Evolutionary conservation across 2,888 invertebrate species (phyloP).

Genomic region (Drosophila greeni): DNA sequence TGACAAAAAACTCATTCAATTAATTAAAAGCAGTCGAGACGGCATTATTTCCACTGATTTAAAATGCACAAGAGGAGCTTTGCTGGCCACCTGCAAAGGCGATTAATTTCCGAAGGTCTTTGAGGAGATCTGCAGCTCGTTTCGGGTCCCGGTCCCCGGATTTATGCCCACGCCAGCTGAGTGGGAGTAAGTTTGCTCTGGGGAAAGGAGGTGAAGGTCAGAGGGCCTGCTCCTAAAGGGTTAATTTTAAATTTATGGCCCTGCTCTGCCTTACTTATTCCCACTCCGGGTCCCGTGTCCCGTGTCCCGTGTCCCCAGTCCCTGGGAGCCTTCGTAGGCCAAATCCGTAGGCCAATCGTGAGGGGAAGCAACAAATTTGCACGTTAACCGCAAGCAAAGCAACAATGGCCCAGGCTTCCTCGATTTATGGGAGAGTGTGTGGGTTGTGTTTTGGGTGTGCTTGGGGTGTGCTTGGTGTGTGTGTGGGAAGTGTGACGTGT

Average conservation of each 20-base stretch:
- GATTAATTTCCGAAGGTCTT: constrained; percentile 35
- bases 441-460: too few species aligned
- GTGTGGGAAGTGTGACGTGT: constrained; percentile 30
- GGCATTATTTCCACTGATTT: constrained; percentile 22
- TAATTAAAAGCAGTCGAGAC: constrained; percentile 39
- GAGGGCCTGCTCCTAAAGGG: constrained; percentile 64
- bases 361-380: constrained; percentile 45
- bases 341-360: constrained; percentile 52
- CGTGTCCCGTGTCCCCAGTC: constrained; percentile 43
- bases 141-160: neutral
- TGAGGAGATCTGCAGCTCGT: constrained; percentile 27
- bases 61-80: constrained; percentile 22
- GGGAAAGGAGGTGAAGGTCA: constrained; percentile 56
- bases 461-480: constrained; percentile 20
- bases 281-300: constrained; percentile 49
- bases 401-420: constrained; percentile 48
- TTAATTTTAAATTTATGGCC: constrained; percentile 75
- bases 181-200: neutral
- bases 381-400: constrained; percentile 49
- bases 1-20: constrained; percentile 34
- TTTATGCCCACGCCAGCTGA: constrained; percentile 18
- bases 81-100: constrained; percentile 34
- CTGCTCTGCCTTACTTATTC: constrained; percentile 54
- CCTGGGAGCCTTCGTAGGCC: constrained; percentile 31
- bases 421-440: constrained; percentile 60